Conservation (phyloP, 2,888 invertebrate species). For the Xiphydria camelus region DNA sequence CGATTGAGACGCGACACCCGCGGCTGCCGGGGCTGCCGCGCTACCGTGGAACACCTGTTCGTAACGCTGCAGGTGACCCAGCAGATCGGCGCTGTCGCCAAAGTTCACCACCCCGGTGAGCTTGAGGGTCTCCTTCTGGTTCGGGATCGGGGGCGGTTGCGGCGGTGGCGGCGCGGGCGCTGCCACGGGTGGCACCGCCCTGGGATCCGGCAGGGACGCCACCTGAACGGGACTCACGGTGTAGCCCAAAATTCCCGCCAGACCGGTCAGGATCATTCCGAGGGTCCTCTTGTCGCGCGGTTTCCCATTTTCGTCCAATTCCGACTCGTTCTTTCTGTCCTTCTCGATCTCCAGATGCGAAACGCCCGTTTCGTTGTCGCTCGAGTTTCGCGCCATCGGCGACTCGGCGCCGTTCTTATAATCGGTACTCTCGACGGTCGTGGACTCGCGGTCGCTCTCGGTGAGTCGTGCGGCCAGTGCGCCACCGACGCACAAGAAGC, state of each 20-base stretch:
- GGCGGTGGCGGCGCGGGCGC: slow-evolving; percentile 3
- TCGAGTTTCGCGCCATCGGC: too few species aligned
- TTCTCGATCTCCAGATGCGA: not conserved
- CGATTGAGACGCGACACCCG: slow-evolving; percentile 12
- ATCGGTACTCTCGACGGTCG: too few species aligned
- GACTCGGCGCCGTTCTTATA: too few species aligned
- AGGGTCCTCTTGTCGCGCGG: slow-evolving; percentile 48
- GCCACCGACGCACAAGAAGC: slow-evolving; percentile 4
- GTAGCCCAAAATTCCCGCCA: slow-evolving; percentile 51
- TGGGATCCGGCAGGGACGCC: slow-evolving; percentile 42
- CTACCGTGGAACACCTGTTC: slow-evolving; percentile 47
- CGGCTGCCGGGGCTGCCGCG: slow-evolving; percentile 9
- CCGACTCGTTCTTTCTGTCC: not conserved
- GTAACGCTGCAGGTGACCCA: slow-evolving; percentile 48
- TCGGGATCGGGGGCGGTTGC: slow-evolving; percentile 19
- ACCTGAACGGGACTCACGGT: slow-evolving; percentile 42
- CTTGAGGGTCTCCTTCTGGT: slow-evolving; percentile 46
- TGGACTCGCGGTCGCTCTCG: too few species aligned
- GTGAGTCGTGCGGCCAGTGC: slow-evolving; percentile 6
- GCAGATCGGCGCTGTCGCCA: slow-evolving; percentile 44
- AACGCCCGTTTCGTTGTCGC: not conserved
- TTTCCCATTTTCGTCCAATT: slow-evolving; percentile 8
- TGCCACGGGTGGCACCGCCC: slow-evolving; percentile 1
- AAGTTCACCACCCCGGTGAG: slow-evolving; percentile 53
- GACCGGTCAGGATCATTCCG: slow-evolving; percentile 48